phyloP scores from a whole-genome alignment of 2,113 vertebrate genomes.

The Globicephala melas region DNA sequence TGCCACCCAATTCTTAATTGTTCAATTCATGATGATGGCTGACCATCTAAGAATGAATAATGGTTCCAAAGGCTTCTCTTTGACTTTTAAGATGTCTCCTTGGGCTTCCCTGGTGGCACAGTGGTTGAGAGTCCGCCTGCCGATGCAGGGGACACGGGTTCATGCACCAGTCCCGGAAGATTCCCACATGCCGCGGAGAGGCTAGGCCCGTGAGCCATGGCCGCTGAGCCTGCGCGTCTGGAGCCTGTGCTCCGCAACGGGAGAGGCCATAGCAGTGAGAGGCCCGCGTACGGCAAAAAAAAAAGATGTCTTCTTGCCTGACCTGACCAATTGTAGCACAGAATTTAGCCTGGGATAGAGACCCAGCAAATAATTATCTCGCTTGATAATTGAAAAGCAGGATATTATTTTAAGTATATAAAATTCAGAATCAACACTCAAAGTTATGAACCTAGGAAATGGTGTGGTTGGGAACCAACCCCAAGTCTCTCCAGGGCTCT shows the following conservation, averaged over 20 bases:
- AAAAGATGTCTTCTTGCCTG: neutral
- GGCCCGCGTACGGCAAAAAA: too few relatives aligned
- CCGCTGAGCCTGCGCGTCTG: too few relatives aligned
- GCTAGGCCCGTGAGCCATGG: too few relatives aligned
- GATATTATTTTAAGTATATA: neutral
- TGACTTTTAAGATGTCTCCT: neutral
- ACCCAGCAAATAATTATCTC: neutral
- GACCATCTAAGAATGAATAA: neutral
- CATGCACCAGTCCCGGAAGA: too few relatives aligned
- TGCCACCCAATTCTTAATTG: neutral
- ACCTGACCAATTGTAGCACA: neutral
- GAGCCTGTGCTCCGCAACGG: too few relatives aligned
- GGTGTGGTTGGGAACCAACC: neutral
- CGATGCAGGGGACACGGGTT: too few relatives aligned
- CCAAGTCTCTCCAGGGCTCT: neutral
- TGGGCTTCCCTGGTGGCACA: neutral
- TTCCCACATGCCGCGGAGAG: too few relatives aligned
- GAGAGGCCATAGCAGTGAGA: too few relatives aligned
- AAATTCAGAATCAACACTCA: neutral
- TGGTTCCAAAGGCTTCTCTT: neutral
- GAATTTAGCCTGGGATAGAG: neutral
- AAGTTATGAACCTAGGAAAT: neutral
- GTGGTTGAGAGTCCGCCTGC: too few relatives aligned
- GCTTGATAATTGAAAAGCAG: neutral
- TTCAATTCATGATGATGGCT: neutral